Conservation (phyloP, 1,140 invertebrate species). For the Melanaphis sacchari region DNA sequence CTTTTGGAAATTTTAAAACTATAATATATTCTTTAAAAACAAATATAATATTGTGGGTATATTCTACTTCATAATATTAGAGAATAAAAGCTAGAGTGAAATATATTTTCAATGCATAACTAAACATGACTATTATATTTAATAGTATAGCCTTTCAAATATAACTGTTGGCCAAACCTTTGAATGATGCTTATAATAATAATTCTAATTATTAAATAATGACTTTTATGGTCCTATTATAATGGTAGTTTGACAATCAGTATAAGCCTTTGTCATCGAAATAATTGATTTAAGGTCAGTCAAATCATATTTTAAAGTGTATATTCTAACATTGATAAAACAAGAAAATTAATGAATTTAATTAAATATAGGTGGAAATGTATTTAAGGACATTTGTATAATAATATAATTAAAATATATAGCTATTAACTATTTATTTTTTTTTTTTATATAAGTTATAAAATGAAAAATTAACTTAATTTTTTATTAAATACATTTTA, state of each 20-base stretch:
- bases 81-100: background rate
- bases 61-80: background rate
- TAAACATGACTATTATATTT: background rate
- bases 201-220: constrained; percentile 14
- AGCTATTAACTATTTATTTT: background rate
- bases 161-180: background rate
- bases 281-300: constrained; percentile 15
- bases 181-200: background rate
- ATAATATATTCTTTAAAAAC: background rate
- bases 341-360: background rate
- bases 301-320: background rate
- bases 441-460: background rate
- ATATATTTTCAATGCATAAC: background rate
- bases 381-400: background rate
- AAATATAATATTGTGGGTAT: background rate
- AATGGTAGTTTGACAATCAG: background rate
- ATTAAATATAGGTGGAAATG: background rate
- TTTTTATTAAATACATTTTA: background rate
- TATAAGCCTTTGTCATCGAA: background rate
- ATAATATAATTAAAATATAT: background rate
- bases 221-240: background rate
- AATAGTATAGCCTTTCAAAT: background rate
- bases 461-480: background rate
- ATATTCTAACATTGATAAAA: background rate
- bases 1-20: background rate